Percentiles rank a stretch among this genome's conserved stretches.
phyloP scores from a whole-genome alignment of 2,113 vertebrate genomes.

The Ardeotis arabs region DNA sequence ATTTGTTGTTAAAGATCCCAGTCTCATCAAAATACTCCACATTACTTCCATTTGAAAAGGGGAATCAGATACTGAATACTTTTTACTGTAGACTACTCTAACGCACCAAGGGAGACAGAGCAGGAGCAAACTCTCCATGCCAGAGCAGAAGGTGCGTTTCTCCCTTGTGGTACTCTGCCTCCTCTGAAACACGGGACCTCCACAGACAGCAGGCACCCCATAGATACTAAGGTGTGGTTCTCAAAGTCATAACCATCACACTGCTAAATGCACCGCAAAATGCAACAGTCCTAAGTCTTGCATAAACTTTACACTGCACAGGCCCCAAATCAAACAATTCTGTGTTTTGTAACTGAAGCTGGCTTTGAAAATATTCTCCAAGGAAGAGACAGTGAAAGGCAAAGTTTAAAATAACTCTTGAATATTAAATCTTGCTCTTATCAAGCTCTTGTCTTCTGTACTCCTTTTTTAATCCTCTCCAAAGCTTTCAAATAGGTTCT shows the following conservation, averaged over 20 bases:
- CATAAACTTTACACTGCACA: neutral
- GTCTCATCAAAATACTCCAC: neutral
- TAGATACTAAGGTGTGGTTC: neutral
- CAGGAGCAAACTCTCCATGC: neutral
- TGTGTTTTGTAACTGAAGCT: constrained; percentile 9
- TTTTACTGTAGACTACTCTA: neutral
- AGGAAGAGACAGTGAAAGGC: neutral
- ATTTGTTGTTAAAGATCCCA: neutral
- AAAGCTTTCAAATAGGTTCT: constrained; percentile 41
- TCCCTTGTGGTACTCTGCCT: neutral
- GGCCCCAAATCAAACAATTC: neutral
- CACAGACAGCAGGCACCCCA: neutral
- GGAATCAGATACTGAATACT: neutral
- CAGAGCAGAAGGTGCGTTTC: neutral
- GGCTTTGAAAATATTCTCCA: constrained; percentile 23
- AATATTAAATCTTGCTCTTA: constrained; percentile 48
- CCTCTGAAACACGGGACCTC: neutral
- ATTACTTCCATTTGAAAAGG: neutral
- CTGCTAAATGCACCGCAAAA: neutral
- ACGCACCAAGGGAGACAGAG: neutral
- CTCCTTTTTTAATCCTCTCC: constrained; percentile 35
- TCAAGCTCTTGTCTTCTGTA: constrained; percentile 37
- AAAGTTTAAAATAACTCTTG: constrained; percentile 29
- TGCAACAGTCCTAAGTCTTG: neutral
- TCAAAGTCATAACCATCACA: neutral